Evolutionary conservation across 2,888 invertebrate genomes (phyloP).

Genomic region (Cephonodes hylas): DNA sequence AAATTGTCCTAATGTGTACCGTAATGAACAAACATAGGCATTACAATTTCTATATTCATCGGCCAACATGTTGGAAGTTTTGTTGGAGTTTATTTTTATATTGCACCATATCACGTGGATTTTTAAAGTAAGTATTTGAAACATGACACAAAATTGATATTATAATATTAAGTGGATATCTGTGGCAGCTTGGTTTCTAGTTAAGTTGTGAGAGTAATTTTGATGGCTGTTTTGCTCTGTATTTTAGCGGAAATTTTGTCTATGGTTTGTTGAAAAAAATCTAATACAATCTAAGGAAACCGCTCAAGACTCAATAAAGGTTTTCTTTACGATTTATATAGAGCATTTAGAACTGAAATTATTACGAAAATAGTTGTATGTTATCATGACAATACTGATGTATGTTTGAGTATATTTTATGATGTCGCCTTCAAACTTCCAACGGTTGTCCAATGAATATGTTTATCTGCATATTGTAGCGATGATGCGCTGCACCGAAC

Average conservation of each 20-base stretch:
- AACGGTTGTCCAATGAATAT: background rate
- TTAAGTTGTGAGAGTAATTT: no score
- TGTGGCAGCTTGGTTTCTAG: no score
- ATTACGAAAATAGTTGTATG: no score
- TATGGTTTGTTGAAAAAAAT: no score
- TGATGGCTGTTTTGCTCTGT: no score
- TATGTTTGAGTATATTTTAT: background rate
- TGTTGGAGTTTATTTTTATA: background rate
- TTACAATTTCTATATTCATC: background rate
- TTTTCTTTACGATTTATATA: no score
- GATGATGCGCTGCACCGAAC: background rate
- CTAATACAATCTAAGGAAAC: no score
- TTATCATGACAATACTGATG: background rate
- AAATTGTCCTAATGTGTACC: conserved; percentile 8
- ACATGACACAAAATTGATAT: background rate
- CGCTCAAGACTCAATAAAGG: no score
- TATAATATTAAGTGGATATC: background rate
- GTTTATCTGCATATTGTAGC: background rate
- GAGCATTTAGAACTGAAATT: no score
- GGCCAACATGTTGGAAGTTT: background rate
- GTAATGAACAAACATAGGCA: conserved; percentile 2
- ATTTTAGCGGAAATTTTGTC: no score
- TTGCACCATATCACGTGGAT: background rate
- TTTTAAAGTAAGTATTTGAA: background rate
- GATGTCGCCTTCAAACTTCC: background rate